Percentiles rank a stretch among this genome's conserved stretches.
phyloP scores from a whole-genome alignment of 2,797 vertebrate species.

The Phataginus tricuspis region DNA sequence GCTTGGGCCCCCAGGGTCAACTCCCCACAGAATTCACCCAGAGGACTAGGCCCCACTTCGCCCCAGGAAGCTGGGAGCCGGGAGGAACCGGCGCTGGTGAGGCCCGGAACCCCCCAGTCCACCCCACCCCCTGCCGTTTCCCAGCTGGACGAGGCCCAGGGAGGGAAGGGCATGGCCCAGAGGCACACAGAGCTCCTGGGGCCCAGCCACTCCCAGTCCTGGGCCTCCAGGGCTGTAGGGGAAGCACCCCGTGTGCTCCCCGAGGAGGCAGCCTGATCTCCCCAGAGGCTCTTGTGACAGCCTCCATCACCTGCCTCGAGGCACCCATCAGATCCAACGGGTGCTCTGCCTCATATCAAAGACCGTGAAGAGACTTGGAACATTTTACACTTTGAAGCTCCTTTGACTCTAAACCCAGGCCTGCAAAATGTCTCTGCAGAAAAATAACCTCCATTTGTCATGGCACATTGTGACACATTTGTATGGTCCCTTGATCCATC shows the following conservation, averaged over 20 bases:
- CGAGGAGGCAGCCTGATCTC: neutral
- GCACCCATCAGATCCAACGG: neutral
- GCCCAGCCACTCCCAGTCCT: accelerated
- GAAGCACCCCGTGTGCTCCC: neutral
- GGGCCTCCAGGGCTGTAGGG: accelerated
- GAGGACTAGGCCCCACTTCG: no score
- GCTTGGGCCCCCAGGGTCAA: accelerated
- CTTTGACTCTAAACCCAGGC: neutral
- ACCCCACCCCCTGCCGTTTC: neutral
- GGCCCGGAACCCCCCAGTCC: no score
- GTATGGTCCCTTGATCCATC: constrained; percentile 60
- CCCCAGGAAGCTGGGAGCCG: accelerated
- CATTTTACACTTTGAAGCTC: neutral
- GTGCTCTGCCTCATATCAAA: neutral
- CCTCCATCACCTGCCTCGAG: neutral
- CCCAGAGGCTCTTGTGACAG: neutral
- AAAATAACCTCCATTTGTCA: constrained; percentile 59
- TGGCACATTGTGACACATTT: neutral
- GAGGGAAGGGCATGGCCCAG: neutral
- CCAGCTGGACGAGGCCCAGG: neutral
- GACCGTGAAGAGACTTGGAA: constrained; percentile 4
- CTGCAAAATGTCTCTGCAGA: neutral
- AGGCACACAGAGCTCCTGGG: neutral
- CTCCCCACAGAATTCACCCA: neutral
- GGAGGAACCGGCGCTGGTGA: accelerated